These are phyloP conservation scores for Heliothis subflexa DNA, from an alignment of 1,140 invertebrate species.

Conservation along the genomic window DNA sequence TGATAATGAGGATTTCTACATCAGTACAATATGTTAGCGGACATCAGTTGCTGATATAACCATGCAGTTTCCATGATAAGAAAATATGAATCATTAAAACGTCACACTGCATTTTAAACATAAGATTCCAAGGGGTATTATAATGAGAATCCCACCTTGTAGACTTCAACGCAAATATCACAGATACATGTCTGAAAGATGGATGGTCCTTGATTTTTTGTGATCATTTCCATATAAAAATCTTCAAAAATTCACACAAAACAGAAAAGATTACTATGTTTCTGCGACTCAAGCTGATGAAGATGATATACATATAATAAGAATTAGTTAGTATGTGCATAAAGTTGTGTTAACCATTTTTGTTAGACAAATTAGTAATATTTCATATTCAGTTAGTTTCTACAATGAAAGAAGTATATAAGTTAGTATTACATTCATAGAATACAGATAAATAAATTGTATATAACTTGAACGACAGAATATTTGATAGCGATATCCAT, in stretches of 20 bases:
- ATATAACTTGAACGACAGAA: not conserved
- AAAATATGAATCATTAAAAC: no score
- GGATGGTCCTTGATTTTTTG: no score
- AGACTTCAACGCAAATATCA: not conserved
- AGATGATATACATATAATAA: not conserved
- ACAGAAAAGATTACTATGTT: conserved; percentile 36
- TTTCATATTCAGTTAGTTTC: not conserved
- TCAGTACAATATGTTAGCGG: no score
- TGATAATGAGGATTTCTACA: no score
- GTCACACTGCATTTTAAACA: not conserved
- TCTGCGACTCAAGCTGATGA: not conserved
- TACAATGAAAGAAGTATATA: not conserved
- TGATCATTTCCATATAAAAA: not conserved
- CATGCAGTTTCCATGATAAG: no score
- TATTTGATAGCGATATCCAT: not conserved
- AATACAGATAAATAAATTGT: not conserved
- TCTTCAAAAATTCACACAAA: not conserved
- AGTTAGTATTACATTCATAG: not conserved
- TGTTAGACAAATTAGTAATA: not conserved
- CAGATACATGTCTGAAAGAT: not conserved
- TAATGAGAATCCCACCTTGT: no score
- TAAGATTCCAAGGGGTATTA: not conserved
- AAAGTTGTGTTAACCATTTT: not conserved
- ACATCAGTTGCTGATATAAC: no score
- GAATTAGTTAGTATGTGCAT: not conserved